A percentile compares a stretch with the other conserved stretches of the same genome.
Conservation (phyloP, 2,113 vertebrate genomes). For the Saguinus imperator region DNA sequence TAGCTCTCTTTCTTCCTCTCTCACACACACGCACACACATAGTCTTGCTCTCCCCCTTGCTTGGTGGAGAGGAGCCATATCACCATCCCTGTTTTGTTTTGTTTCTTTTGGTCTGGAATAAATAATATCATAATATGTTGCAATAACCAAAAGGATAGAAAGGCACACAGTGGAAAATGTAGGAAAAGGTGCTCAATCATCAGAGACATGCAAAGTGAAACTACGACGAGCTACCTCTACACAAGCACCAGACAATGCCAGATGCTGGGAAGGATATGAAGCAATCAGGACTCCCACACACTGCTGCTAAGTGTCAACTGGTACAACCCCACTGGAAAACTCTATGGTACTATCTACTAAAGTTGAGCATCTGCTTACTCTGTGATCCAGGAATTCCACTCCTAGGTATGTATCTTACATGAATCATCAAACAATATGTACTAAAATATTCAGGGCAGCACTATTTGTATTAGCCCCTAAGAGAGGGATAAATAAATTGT, state of each 20-base stretch:
- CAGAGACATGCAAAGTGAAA: background rate
- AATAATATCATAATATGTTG: background rate
- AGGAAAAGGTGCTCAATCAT: background rate
- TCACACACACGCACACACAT: background rate
- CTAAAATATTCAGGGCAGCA: background rate
- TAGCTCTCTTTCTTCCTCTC: background rate
- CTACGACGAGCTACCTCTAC: background rate
- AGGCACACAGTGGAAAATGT: background rate
- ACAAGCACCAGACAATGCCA: background rate
- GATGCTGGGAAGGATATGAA: background rate
- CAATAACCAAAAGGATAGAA: background rate
- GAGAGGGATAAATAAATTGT: background rate
- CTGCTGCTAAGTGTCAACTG: background rate
- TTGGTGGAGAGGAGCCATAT: background rate
- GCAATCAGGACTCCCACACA: background rate
- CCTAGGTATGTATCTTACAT: background rate
- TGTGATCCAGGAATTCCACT: background rate
- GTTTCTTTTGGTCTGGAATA: background rate
- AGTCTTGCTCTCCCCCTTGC: background rate
- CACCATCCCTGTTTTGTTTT: background rate
- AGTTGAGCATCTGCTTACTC: background rate
- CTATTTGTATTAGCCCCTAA: background rate
- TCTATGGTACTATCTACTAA: background rate
- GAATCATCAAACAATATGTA: background rate
- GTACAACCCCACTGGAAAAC: background rate